phyloP scores from a whole-genome alignment of 2,888 invertebrate genomes.

The Cantharis rufa region DNA sequence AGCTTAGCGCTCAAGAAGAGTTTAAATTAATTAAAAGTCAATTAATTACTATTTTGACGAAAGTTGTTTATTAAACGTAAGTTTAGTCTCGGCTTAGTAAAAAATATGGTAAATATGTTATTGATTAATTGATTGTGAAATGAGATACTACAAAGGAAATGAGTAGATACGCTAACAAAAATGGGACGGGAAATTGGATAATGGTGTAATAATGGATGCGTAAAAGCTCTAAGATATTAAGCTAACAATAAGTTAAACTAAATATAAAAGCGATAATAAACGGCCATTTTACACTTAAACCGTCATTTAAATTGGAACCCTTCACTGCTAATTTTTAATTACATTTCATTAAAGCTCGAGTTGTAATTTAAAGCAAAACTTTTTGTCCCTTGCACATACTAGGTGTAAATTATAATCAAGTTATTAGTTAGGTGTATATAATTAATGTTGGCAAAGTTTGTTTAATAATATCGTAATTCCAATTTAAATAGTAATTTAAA shows the following conservation, averaged over 20 bases:
- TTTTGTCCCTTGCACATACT: background rate
- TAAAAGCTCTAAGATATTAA: background rate
- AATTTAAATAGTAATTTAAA: background rate
- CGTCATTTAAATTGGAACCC: background rate
- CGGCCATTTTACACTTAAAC: background rate
- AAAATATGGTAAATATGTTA: background rate
- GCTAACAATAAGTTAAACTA: background rate
- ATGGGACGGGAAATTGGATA: background rate
- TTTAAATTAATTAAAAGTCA: background rate
- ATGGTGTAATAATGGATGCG: background rate
- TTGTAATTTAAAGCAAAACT: background rate
- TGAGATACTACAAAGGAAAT: background rate
- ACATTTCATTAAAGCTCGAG: background rate
- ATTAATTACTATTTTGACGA: background rate
- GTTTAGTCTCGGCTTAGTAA: background rate
- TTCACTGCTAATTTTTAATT: background rate
- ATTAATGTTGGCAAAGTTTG: background rate
- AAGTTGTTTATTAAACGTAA: background rate
- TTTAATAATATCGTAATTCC: background rate
- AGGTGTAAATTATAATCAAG: background rate
- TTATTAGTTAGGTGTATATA: background rate
- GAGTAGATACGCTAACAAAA: background rate
- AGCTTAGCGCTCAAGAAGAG: background rate
- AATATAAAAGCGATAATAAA: background rate
- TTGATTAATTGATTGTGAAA: conserved; percentile 1